Conservation (phyloP, 2,113 vertebrate species). For the Hystrix cristata region DNA sequence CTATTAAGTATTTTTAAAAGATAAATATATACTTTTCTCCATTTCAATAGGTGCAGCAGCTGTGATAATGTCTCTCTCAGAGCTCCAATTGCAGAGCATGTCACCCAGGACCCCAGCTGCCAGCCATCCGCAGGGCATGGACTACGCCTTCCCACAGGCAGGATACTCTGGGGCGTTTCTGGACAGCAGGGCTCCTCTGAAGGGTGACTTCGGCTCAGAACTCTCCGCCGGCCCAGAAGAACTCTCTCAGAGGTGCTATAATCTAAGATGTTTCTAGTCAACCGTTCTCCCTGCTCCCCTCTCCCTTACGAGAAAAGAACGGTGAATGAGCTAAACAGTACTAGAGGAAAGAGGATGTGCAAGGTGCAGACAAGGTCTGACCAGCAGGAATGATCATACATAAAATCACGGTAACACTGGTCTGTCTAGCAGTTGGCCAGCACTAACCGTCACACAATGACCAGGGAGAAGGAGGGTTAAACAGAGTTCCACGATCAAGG, state of each 20-base stretch:
- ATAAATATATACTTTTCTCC: not conserved
- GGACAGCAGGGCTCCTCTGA: not conserved
- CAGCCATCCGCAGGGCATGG: not conserved
- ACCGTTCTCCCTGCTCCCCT: not conserved
- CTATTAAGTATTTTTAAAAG: not conserved
- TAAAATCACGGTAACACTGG: not conserved
- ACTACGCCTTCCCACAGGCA: not conserved
- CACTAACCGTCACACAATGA: not conserved
- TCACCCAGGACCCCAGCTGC: not conserved
- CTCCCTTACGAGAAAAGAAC: not conserved
- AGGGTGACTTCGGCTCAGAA: not conserved
- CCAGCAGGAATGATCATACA: not conserved
- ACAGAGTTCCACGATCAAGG: not conserved
- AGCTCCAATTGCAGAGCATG: not conserved
- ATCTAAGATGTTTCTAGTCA: not conserved
- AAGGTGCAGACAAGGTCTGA: not conserved
- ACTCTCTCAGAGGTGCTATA: not conserved
- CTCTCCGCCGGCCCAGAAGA: not conserved
- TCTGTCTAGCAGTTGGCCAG: not conserved
- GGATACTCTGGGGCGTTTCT: not conserved
- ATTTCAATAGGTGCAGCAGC: not conserved
- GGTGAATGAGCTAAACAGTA: not conserved
- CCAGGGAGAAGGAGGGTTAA: not conserved
- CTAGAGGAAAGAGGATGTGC: not conserved
- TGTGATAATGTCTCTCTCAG: not conserved